These are phyloP conservation scores for Clepsis dumicolana DNA, from an alignment of 2,888 invertebrate species.

Conservation along the genomic window DNA sequence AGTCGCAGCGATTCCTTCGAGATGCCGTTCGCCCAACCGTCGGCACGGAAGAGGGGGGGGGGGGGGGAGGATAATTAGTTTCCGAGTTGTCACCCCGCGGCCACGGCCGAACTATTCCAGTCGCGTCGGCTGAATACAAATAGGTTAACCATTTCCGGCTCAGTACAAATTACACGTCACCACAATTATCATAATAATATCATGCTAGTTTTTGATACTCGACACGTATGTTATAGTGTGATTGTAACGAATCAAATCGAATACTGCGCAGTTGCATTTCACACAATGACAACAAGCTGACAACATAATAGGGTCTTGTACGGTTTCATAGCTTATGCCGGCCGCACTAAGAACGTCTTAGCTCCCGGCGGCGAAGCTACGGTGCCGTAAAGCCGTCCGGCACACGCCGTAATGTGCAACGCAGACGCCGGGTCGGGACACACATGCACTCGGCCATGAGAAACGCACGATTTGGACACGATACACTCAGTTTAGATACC, in stretches of 20 bases:
- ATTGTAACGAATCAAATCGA: neutral
- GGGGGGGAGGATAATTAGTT: conserved; percentile 28
- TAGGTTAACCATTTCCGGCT: conserved; percentile 17
- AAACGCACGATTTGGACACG: neutral
- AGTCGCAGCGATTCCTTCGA: neutral
- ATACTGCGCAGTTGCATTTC: neutral
- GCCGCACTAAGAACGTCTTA: conserved; percentile 22
- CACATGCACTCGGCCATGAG: neutral
- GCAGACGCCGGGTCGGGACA: conserved; percentile 24
- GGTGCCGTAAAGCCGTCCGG: conserved; percentile 11
- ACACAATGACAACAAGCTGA: neutral
- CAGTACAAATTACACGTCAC: neutral
- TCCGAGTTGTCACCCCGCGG: conserved; percentile 26
- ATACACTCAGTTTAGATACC: no score
- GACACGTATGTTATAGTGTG: neutral
- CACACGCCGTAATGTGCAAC: conserved; percentile 24
- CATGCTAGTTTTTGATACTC: conserved; percentile 8
- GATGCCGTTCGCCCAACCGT: neutral
- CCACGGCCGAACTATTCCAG: conserved; percentile 19
- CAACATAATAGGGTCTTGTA: neutral
- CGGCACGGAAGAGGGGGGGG: neutral
- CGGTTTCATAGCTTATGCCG: conserved; percentile 2
- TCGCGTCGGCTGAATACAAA: conserved; percentile 23
- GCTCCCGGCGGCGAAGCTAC: conserved; percentile 4
- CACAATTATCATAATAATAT: conserved; percentile 1